These are phyloP conservation scores for Catocala fraxini DNA, from an alignment of 2,888 invertebrate species.

Conservation along the genomic window DNA sequence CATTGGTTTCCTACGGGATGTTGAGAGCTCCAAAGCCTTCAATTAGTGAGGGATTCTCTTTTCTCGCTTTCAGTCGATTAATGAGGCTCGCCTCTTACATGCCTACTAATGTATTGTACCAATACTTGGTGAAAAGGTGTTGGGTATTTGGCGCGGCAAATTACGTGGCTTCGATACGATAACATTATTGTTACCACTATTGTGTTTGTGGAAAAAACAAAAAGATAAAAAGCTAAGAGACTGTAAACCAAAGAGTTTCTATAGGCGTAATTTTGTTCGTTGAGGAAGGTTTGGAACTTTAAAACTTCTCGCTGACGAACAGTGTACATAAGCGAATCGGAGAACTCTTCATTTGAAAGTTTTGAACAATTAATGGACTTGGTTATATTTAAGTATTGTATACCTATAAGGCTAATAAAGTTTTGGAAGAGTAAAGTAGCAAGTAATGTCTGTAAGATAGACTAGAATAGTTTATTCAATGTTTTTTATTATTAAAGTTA, in stretches of 20 bases:
- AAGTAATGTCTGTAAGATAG: neutral
- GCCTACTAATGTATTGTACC: slow-evolving; percentile 21
- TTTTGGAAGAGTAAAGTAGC: slow-evolving; percentile 23
- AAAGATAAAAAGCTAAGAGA: neutral
- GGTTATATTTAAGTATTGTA: slow-evolving; percentile 26
- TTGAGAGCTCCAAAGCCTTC: slow-evolving; percentile 40
- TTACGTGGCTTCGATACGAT: neutral
- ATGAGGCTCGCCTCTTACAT: slow-evolving; percentile 27
- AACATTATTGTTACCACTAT: neutral
- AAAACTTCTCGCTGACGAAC: slow-evolving; percentile 16
- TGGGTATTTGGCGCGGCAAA: slow-evolving; percentile 5
- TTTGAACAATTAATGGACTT: slow-evolving; percentile 40
- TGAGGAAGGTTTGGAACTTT: slow-evolving; percentile 26
- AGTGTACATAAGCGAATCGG: slow-evolving; percentile 28
- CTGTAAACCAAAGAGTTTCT: neutral
- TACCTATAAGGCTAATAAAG: slow-evolving; percentile 25
- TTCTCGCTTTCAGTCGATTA: slow-evolving; percentile 43
- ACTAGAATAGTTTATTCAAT: slow-evolving; percentile 15
- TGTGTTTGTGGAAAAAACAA: neutral
- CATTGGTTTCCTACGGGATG: slow-evolving; percentile 20
- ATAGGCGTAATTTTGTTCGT: slow-evolving; percentile 6
- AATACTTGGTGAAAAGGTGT: slow-evolving; percentile 19
- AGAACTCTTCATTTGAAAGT: slow-evolving; percentile 38
- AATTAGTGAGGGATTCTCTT: slow-evolving; percentile 47
- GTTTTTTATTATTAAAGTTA: neutral